Evolutionary conservation across 2,888 invertebrate genomes (phyloP).

Genomic region (Byasa hedistus): DNA sequence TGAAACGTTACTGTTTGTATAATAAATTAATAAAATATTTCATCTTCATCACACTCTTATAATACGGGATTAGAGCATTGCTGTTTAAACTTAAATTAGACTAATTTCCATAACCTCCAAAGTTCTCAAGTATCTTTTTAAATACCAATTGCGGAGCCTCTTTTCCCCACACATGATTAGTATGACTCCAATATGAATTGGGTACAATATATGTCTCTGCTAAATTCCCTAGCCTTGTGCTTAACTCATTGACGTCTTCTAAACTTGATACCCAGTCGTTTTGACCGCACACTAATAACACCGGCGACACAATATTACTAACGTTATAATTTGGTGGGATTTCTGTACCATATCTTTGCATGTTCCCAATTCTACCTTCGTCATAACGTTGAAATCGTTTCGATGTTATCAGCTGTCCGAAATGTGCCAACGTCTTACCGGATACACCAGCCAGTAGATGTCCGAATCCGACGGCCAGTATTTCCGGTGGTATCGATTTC

Average conservation of each 20-base stretch:
- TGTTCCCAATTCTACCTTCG: conserved; percentile 56
- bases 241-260: conserved; percentile 77
- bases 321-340: conserved; percentile 64
- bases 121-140: conserved; percentile 54
- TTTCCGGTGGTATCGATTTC: conserved; percentile 73
- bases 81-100: too few relatives aligned
- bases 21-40: conserved; percentile 6
- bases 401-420: conserved; percentile 68
- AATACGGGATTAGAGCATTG: not conserved
- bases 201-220: conserved; percentile 80
- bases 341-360: conserved; percentile 52
- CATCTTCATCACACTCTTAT: too few relatives aligned
- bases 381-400: conserved; percentile 62
- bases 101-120: conserved; percentile 42
- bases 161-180: conserved; percentile 61
- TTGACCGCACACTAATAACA: conserved; percentile 56
- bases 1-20: too few relatives aligned
- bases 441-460: conserved; percentile 79
- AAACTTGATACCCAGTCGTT: conserved; percentile 83
- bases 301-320: conserved; percentile 54
- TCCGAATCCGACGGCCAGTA: conserved; percentile 74
- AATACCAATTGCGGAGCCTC: conserved; percentile 51
- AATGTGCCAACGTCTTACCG: conserved; percentile 69
- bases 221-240: conserved; percentile 77
- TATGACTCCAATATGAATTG: conserved; percentile 69